Conservation (phyloP, 2,797 vertebrate species). For the Enteromius unitaeniatus region DNA sequence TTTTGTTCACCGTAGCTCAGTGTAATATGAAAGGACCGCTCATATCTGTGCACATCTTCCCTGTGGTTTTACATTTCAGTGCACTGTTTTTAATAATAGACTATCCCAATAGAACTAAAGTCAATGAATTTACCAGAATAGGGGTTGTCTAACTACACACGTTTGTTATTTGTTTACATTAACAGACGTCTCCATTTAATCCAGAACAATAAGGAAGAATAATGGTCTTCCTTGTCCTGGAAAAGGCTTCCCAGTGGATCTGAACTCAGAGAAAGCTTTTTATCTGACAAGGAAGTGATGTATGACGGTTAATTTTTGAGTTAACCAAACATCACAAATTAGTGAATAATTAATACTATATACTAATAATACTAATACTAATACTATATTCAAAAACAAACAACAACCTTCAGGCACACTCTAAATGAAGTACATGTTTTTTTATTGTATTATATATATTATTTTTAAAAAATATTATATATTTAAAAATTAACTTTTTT, state of each 20-base stretch:
- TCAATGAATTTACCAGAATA: neutral
- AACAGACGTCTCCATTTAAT: neutral
- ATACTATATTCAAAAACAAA: neutral
- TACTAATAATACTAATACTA: no score
- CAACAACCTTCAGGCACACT: neutral
- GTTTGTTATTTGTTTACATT: neutral
- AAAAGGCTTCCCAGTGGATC: neutral
- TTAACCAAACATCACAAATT: neutral
- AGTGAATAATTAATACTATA: neutral
- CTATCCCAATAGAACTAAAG: neutral
- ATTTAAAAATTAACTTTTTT: no score
- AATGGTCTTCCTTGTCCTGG: neutral
- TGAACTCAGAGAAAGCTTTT: neutral
- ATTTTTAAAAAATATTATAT: no score
- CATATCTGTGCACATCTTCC: neutral
- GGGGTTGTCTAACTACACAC: no score
- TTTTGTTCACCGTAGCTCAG: slow-evolving; percentile 4
- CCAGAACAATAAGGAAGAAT: neutral
- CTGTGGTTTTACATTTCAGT: neutral
- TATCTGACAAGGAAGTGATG: neutral
- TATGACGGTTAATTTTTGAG: neutral
- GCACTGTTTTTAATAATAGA: neutral
- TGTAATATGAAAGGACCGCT: neutral
- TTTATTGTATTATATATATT: no score
- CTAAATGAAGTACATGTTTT: neutral